phyloP scores from a whole-genome alignment of 2,113 vertebrate genomes.

The Carollia perspicillata region DNA sequence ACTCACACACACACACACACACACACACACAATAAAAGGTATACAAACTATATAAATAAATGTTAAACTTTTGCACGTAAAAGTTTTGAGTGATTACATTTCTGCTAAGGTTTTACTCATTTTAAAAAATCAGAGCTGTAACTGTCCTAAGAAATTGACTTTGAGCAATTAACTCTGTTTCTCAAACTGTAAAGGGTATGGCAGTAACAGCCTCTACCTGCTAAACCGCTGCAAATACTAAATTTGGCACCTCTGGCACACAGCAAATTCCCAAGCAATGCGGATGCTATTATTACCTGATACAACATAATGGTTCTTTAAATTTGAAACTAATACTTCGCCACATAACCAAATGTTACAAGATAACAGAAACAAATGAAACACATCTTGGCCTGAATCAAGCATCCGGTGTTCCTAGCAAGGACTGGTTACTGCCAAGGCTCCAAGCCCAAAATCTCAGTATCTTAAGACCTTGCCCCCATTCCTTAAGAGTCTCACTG shows the following conservation, averaged over 20 bases:
- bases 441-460: neutral
- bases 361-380: neutral
- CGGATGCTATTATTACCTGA: neutral
- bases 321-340: neutral
- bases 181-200: neutral
- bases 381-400: neutral
- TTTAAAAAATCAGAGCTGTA: neutral
- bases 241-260: neutral
- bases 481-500: neutral
- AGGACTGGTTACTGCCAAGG: neutral
- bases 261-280: neutral
- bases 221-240: neutral
- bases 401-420: neutral
- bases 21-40: neutral
- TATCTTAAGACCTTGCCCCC: neutral
- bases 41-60: slow-evolving; percentile 5
- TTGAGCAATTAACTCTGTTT: neutral
- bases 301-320: neutral
- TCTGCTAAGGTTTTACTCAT: neutral
- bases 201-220: neutral
- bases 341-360: neutral
- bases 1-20: neutral
- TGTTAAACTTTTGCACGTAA: neutral
- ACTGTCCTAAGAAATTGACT: neutral
- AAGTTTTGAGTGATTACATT: neutral